phyloP scores from a whole-genome alignment of 2,797 vertebrate genomes.

The Labeo calbasu region DNA sequence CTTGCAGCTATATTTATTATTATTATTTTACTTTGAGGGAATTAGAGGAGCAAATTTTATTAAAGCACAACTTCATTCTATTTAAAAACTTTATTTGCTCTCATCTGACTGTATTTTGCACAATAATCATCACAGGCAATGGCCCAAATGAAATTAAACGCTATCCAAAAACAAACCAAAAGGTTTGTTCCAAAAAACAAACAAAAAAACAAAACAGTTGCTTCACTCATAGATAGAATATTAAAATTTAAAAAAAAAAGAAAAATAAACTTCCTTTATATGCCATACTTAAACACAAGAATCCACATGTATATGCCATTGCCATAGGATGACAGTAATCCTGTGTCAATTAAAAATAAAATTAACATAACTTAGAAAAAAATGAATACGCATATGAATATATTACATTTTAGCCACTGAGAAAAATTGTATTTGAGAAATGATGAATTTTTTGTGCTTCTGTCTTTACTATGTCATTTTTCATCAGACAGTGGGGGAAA shows the following conservation, averaged over 20 bases:
- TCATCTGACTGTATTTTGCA: slow-evolving; percentile 28
- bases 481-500: slow-evolving; percentile 30
- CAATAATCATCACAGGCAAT: slow-evolving; percentile 23
- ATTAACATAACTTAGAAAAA: slow-evolving; percentile 76
- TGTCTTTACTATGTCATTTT: slow-evolving; percentile 27
- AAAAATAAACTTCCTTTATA: slow-evolving; percentile 3
- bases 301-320: slow-evolving; percentile 38
- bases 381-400: slow-evolving; percentile 57
- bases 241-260: slow-evolving; percentile 11
- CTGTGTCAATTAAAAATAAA: slow-evolving; percentile 73
- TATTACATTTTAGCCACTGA: slow-evolving; percentile 59
- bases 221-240: slow-evolving; percentile 5
- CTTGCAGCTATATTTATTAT: no score
- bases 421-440: slow-evolving; percentile 32
- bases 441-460: slow-evolving; percentile 33
- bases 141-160: slow-evolving; percentile 32
- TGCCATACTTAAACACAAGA: slow-evolving; percentile 27
- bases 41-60: slow-evolving; percentile 18
- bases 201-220: neutral
- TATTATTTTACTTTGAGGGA: neutral
- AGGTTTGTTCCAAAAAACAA: neutral
- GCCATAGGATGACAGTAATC: slow-evolving; percentile 76
- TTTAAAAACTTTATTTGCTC: slow-evolving; percentile 14
- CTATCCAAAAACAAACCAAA: neutral
- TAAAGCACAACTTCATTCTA: slow-evolving; percentile 22